phyloP scores from a whole-genome alignment of 2,888 invertebrate species.

The Bursaphelenchus okinawaensis region DNA sequence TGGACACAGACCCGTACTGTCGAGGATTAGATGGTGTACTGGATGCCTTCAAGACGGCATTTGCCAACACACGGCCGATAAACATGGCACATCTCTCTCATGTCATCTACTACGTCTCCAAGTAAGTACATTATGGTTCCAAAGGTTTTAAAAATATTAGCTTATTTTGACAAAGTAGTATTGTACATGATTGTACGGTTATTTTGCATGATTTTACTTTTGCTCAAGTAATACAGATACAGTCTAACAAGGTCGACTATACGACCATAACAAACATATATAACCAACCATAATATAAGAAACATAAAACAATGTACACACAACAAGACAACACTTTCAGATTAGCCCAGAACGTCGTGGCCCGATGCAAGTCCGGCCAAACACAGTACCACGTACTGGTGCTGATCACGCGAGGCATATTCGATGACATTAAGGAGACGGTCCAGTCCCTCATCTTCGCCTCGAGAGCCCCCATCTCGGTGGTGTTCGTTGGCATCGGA shows the following conservation, averaged over 20 bases:
- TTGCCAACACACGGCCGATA: conserved; percentile 41
- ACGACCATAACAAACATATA: no score
- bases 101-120: conserved; percentile 49
- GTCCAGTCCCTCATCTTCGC: conserved; percentile 42
- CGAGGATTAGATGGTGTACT: conserved; percentile 50
- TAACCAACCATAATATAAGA: no score
- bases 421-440: conserved; percentile 49
- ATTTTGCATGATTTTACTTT: no score
- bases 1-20: conserved; percentile 49
- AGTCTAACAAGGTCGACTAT: no score
- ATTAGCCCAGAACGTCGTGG: conserved; percentile 33
- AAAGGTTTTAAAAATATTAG: no score
- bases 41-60: conserved; percentile 45
- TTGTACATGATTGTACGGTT: no score
- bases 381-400: conserved; percentile 45
- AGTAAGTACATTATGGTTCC: conserved; percentile 23
- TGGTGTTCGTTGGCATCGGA: conserved; percentile 53
- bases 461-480: conserved; percentile 48
- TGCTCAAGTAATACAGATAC: no score
- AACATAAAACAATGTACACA: no score
- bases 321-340: conserved; percentile 15
- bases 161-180: no score
- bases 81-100: conserved; percentile 48
- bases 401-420: conserved; percentile 44
- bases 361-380: conserved; percentile 19